Conservation (phyloP, 2,113 vertebrate species). For the Laticauda colubrina region DNA sequence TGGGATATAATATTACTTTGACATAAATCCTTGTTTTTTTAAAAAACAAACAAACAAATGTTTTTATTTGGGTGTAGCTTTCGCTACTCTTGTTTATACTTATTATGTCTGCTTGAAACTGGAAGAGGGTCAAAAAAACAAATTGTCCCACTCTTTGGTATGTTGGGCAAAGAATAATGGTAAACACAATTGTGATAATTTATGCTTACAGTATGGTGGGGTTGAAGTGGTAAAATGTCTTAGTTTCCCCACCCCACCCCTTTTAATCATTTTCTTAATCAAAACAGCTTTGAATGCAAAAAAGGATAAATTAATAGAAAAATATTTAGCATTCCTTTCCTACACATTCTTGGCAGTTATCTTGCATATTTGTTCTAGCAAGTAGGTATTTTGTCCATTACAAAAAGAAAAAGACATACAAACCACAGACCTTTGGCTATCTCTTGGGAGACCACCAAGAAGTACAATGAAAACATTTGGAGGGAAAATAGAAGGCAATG, state of each 20-base stretch:
- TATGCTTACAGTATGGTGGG: conserved; percentile 6
- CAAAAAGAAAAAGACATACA: neutral
- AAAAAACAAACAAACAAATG: neutral
- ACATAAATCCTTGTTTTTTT: neutral
- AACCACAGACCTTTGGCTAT: neutral
- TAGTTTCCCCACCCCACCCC: neutral
- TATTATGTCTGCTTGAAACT: conserved; percentile 51
- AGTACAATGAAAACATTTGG: neutral
- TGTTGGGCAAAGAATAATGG: conserved; percentile 35
- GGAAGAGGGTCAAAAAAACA: conserved; percentile 27
- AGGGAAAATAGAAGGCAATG: neutral
- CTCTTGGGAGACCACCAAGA: neutral
- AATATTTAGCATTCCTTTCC: conserved; percentile 26
- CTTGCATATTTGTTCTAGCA: conserved; percentile 11
- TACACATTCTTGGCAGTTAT: conserved; percentile 23
- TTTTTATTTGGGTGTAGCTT: neutral
- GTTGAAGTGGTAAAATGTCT: conserved; percentile 18
- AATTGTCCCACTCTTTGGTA: neutral
- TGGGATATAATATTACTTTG: neutral
- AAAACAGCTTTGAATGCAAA: conserved; percentile 19
- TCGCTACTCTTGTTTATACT: conserved; percentile 38
- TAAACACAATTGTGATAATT: neutral
- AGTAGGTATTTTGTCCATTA: neutral
- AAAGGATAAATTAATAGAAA: neutral
- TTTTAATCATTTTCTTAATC: conserved; percentile 27